Conservation (phyloP, 2,113 vertebrate species). For the Aegotheles bennettii region DNA sequence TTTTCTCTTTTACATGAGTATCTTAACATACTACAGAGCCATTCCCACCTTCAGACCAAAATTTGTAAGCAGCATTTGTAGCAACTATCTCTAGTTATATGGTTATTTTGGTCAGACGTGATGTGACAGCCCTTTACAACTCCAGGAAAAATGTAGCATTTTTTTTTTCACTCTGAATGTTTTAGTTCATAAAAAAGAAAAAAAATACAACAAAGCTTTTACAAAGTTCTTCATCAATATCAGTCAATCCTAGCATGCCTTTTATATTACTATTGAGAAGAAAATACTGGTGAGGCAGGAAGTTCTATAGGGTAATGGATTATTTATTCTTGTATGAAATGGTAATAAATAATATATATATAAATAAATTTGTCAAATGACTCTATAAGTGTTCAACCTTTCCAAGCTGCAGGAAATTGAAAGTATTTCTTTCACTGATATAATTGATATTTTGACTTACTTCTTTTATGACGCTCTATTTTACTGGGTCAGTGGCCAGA, state of each 20-base stretch:
- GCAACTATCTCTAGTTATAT: background rate
- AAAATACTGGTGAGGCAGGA: background rate
- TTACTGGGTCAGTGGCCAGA: background rate
- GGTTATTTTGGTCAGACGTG: background rate
- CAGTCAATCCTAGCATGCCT: background rate
- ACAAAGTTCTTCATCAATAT: background rate
- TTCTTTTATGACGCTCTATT: background rate
- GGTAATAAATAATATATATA: too few species aligned
- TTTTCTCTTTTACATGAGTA: background rate
- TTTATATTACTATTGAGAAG: background rate
- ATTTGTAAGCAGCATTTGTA: background rate
- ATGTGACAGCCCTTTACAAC: background rate
- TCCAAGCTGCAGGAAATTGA: background rate
- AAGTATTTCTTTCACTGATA: background rate
- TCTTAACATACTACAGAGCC: background rate
- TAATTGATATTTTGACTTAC: background rate
- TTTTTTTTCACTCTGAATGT: background rate
- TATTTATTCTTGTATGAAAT: background rate
- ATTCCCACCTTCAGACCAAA: background rate
- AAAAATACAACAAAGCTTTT: background rate
- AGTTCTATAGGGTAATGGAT: background rate
- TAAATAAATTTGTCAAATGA: background rate
- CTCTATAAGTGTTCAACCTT: background rate
- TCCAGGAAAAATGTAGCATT: background rate
- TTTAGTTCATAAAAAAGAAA: background rate